phyloP scores from a whole-genome alignment of 2,113 vertebrate species.

The Probosciger aterrimus region DNA sequence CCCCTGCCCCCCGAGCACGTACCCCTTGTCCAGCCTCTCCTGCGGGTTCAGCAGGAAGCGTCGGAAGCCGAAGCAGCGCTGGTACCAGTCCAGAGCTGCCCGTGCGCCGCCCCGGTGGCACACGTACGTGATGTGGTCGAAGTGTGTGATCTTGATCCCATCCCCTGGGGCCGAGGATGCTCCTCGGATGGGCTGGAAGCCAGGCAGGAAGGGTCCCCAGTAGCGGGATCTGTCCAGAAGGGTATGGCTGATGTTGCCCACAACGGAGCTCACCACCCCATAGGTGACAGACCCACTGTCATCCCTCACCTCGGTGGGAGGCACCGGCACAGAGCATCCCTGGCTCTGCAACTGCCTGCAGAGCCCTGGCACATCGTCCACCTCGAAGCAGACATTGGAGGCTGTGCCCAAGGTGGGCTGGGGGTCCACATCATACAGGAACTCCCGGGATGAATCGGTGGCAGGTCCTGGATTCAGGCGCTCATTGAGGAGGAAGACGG shows the following conservation, averaged over 20 bases:
- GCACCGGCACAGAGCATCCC: constrained; percentile 81
- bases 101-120: constrained; percentile 72
- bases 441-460: rapidly evolving
- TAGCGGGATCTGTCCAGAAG: constrained; percentile 82
- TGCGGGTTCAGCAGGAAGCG: constrained; percentile 83
- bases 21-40: constrained; percentile 66
- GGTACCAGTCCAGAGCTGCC: constrained; percentile 84
- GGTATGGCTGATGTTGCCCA: constrained; percentile 89
- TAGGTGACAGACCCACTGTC: constrained; percentile 77
- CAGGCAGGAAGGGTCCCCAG: constrained; percentile 81
- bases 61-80: constrained; percentile 81
- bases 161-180: background rate
- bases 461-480: background rate
- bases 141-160: constrained; percentile 75
- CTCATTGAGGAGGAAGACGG: constrained; percentile 86
- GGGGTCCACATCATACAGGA: constrained; percentile 78
- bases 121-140: constrained; percentile 90
- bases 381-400: constrained; percentile 90
- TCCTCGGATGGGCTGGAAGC: constrained; percentile 70
- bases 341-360: constrained; percentile 63
- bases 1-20: constrained; percentile 63
- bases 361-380: constrained; percentile 75
- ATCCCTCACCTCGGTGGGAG: constrained; percentile 78
- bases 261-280: constrained; percentile 76
- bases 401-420: constrained; percentile 78